A percentile compares a stretch with the other conserved stretches of the same genome.
Evolutionary conservation across 2,113 vertebrate genomes (phyloP).

Genomic region (Climacteris rufus): DNA sequence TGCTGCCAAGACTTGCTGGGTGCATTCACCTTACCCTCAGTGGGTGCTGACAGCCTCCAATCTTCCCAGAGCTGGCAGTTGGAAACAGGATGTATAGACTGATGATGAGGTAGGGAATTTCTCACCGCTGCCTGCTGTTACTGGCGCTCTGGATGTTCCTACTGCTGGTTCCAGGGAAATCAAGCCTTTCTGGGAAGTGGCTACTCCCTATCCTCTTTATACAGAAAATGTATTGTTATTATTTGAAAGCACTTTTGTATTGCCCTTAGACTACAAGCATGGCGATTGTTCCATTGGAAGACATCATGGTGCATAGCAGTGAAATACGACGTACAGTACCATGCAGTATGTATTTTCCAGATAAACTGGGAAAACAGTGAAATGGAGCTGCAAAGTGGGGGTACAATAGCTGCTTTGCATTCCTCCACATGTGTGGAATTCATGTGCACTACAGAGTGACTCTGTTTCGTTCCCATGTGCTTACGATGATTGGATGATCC

Average conservation of each 20-base stretch:
- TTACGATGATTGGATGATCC: constrained; percentile 10
- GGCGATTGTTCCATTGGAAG: constrained; percentile 57
- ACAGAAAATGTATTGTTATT: constrained; percentile 70
- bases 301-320: constrained; percentile 69
- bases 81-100: background rate
- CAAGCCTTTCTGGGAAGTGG: constrained; percentile 65
- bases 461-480: constrained; percentile 35
- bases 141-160: constrained; percentile 38
- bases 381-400: constrained; percentile 24
- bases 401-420: constrained; percentile 58
- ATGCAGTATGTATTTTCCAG: constrained; percentile 59
- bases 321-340: constrained; percentile 65
- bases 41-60: background rate
- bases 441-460: constrained; percentile 35
- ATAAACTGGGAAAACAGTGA: constrained; percentile 42
- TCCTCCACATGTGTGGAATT: constrained; percentile 58
- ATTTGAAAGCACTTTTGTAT: constrained; percentile 70
- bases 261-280: constrained; percentile 64
- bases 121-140: constrained; percentile 32
- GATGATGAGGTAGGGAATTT: constrained; percentile 37
- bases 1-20: background rate
- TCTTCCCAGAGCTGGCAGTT: background rate
- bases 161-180: constrained; percentile 56
- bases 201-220: constrained; percentile 67
- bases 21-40: background rate